A percentile compares a stretch with the other conserved stretches of the same genome.
These are phyloP conservation scores for Bombus confusus DNA, from an alignment of 1,140 invertebrate species.

Conservation along the genomic window DNA sequence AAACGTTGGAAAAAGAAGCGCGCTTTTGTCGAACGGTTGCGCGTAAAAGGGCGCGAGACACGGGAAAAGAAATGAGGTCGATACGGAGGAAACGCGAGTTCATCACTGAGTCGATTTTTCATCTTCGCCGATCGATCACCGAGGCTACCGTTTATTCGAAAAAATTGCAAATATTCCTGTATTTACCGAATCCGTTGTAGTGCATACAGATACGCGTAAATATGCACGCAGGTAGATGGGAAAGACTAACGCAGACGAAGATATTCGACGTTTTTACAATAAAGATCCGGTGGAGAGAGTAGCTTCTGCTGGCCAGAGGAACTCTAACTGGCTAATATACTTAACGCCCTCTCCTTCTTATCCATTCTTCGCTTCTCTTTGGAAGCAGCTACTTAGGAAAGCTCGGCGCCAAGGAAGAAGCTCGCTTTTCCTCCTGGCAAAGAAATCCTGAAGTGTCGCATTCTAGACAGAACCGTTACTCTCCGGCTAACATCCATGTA, in stretches of 20 bases:
- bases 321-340: slow-evolving; percentile 41
- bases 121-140: not conserved
- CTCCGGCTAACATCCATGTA: not conserved
- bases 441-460: slow-evolving; percentile 59
- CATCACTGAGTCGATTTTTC: not conserved
- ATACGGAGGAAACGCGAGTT: not conserved
- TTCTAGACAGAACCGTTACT: slow-evolving; percentile 56
- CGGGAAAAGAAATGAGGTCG: too few relatives aligned
- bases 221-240: not conserved
- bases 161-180: not conserved
- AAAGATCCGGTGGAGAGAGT: not conserved
- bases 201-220: too few relatives aligned
- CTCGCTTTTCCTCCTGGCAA: slow-evolving; percentile 46
- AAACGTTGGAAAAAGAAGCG: not conserved
- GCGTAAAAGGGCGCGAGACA: not conserved
- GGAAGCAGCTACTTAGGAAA: slow-evolving; percentile 36
- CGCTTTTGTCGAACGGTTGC: not conserved
- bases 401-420: slow-evolving; percentile 19
- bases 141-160: not conserved
- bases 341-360: slow-evolving; percentile 24
- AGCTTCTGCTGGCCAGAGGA: not conserved
- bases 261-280: not conserved
- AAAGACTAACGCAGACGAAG: not conserved
- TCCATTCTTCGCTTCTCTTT: slow-evolving; percentile 7
- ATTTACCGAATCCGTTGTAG: not conserved